These are phyloP conservation scores for Apocrypta bakeri DNA, from an alignment of 1,140 invertebrate species.

Conservation along the genomic window DNA sequence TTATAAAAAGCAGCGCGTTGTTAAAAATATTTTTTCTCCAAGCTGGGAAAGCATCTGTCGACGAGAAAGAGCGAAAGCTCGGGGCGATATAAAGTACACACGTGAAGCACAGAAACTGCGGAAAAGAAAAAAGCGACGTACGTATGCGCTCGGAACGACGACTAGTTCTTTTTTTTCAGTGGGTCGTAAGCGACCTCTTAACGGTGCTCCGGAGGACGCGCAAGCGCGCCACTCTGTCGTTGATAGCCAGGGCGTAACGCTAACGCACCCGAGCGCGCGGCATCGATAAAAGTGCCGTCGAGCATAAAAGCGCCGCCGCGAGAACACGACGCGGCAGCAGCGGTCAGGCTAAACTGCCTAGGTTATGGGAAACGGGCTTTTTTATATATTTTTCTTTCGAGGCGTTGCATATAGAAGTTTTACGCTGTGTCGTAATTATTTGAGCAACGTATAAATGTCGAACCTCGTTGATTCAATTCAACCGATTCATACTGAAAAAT, in stretches of 20 bases:
- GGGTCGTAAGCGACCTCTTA: conserved; percentile 56
- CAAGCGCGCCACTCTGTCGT: conserved; percentile 50
- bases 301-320: conserved; percentile 54
- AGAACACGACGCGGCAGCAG: conserved; percentile 34
- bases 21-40: background rate
- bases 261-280: conserved; percentile 51
- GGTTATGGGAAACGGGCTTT: background rate
- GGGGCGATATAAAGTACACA: background rate
- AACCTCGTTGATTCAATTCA: no score
- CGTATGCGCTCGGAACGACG: background rate
- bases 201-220: conserved; percentile 56
- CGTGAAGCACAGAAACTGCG: background rate
- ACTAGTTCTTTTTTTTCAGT: conserved; percentile 31
- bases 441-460: no score
- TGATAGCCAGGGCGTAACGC: conserved; percentile 64
- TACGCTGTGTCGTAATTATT: background rate
- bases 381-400: background rate
- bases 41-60: background rate
- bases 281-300: conserved; percentile 62
- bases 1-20: background rate
- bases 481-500: background rate
- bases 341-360: background rate
- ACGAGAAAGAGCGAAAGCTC: background rate
- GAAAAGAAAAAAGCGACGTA: background rate
- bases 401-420: background rate